A percentile compares a stretch with the other conserved stretches of the same genome.
Conservation (phyloP, 2,888 invertebrate species). For the Anodontia alba region DNA sequence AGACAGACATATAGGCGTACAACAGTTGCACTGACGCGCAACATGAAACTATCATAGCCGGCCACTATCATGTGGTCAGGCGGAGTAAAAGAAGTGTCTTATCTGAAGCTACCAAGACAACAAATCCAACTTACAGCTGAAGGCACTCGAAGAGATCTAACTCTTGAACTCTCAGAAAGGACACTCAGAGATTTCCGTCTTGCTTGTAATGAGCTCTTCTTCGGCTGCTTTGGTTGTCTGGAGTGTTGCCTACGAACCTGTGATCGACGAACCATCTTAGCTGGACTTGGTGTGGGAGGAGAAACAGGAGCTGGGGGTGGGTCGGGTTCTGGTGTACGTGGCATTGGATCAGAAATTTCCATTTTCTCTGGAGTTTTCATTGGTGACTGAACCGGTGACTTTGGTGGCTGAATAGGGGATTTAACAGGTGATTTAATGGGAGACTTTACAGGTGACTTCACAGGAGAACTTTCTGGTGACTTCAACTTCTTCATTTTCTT, state of each 20-base stretch:
- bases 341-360: neutral
- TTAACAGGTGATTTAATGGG: constrained; percentile 43
- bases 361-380: constrained; percentile 41
- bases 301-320: neutral
- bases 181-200: neutral
- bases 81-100: too few relatives aligned
- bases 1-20: too few relatives aligned
- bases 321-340: constrained; percentile 7
- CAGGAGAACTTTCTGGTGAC: constrained; percentile 53
- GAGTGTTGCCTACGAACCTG: constrained; percentile 47
- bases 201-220: neutral
- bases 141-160: constrained; percentile 49
- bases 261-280: constrained; percentile 60
- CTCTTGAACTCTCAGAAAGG: constrained; percentile 6
- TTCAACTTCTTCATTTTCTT: constrained; percentile 38
- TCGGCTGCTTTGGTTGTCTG: neutral
- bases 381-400: neutral
- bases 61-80: too few relatives aligned
- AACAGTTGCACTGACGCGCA: too few relatives aligned
- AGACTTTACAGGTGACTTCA: constrained; percentile 53
- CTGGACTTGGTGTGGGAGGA: constrained; percentile 46
- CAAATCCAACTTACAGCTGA: constrained; percentile 44
- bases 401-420: constrained; percentile 43
- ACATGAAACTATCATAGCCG: too few relatives aligned
- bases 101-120: too few relatives aligned